phyloP scores from a whole-genome alignment of 2,888 invertebrate species.

The Nesidiocoris tenuis region DNA sequence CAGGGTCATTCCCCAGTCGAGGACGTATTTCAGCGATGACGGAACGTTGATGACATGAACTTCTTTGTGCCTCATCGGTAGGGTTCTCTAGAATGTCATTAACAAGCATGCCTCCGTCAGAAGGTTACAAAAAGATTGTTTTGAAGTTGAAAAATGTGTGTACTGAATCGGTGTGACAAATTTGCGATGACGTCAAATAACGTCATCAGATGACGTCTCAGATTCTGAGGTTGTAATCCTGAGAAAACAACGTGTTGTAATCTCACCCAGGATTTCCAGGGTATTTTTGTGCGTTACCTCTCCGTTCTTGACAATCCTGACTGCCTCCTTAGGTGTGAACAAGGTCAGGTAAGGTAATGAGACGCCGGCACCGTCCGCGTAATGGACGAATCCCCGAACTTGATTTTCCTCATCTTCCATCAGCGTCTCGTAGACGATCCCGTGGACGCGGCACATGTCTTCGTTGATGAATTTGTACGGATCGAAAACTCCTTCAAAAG shows the following conservation, averaged over 20 bases:
- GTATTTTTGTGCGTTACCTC: too few relatives aligned
- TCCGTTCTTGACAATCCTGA: slow-evolving; percentile 76
- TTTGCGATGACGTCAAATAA: too few relatives aligned
- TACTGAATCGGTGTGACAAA: too few relatives aligned
- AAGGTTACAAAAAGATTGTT: too few relatives aligned
- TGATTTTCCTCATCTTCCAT: slow-evolving; percentile 83
- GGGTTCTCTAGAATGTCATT: slow-evolving; percentile 78
- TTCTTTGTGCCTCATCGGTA: slow-evolving; percentile 87
- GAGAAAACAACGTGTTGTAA: too few relatives aligned
- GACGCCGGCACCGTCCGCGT: slow-evolving; percentile 54
- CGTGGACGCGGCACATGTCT: slow-evolving; percentile 82
- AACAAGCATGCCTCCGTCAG: too few relatives aligned
- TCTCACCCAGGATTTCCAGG: too few relatives aligned
- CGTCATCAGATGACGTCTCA: too few relatives aligned
- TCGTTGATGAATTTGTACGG: slow-evolving; percentile 74
- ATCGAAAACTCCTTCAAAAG: slow-evolving; percentile 68
- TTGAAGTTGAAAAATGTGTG: too few relatives aligned
- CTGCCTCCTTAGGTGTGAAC: slow-evolving; percentile 60
- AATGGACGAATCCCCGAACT: slow-evolving; percentile 66
- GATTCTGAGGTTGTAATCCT: too few relatives aligned
- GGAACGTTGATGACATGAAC: slow-evolving; percentile 86
- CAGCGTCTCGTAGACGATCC: slow-evolving; percentile 78
- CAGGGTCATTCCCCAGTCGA: slow-evolving; percentile 78
- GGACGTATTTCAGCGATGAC: slow-evolving; percentile 73
- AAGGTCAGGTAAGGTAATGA: slow-evolving; percentile 54